Conservation (phyloP, 2,113 vertebrate species). For the Xenopus borealis region DNA sequence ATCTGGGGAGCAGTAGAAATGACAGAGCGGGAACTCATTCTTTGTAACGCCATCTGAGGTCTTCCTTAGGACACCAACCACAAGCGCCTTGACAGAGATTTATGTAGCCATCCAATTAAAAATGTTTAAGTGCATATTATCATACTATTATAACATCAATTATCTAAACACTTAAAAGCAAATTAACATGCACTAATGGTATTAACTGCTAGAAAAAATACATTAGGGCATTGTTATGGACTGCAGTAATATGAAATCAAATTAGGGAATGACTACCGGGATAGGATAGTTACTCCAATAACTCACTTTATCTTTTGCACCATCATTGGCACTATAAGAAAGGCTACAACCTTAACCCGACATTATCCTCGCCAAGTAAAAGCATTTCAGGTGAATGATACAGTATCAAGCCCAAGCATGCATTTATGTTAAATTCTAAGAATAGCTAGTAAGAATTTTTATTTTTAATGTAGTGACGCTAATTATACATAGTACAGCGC, state of each 20-base stretch:
- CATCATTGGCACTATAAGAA: no score
- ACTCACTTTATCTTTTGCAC: neutral
- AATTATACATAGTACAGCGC: no score
- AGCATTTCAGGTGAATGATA: no score
- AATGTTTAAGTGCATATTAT: slow-evolving; percentile 42
- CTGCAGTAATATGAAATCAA: slow-evolving; percentile 16
- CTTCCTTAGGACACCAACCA: slow-evolving; percentile 9
- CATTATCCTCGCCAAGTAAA: no score
- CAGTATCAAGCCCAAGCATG: no score
- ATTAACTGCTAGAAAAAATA: slow-evolving; percentile 31
- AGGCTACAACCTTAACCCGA: no score
- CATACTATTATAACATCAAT: slow-evolving; percentile 39
- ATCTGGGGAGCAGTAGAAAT: neutral
- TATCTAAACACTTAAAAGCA: slow-evolving; percentile 38
- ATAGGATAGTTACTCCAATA: neutral
- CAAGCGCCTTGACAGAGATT: slow-evolving; percentile 12
- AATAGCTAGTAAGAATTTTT: no score
- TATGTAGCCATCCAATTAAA: slow-evolving; percentile 39
- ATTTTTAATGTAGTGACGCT: no score
- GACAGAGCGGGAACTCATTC: neutral
- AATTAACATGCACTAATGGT: slow-evolving; percentile 37
- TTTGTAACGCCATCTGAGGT: slow-evolving; percentile 16
- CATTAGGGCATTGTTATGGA: slow-evolving; percentile 31
- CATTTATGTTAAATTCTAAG: no score
- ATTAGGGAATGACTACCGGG: slow-evolving; percentile 5